phyloP scores from a whole-genome alignment of 2,888 invertebrate genomes.

The Hypsopygia costalis region DNA sequence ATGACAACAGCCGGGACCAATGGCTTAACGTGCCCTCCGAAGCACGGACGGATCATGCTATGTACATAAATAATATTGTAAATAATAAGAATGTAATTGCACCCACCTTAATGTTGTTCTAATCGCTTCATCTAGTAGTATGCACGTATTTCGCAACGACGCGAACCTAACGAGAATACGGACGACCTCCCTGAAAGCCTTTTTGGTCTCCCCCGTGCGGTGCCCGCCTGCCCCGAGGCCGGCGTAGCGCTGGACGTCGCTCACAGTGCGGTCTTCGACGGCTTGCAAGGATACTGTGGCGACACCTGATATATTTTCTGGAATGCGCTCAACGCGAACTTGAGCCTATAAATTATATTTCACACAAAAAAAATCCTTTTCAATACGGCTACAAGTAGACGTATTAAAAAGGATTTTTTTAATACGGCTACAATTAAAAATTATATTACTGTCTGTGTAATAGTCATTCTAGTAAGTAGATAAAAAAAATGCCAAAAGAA shows the following conservation, averaged over 20 bases:
- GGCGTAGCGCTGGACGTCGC: constrained; percentile 55
- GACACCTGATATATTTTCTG: constrained; percentile 69
- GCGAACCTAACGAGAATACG: constrained; percentile 72
- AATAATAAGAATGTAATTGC: no score
- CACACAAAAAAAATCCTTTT: no score
- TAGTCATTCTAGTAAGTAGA: no score
- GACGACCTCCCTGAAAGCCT: constrained; percentile 59
- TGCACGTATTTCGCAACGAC: constrained; percentile 64
- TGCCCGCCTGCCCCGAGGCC: constrained; percentile 68
- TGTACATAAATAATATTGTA: no score
- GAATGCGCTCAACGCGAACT: constrained; percentile 56
- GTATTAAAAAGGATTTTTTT: no score
- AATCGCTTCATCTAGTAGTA: constrained; percentile 56
- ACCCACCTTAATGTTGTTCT: constrained; percentile 58
- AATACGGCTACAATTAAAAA: no score
- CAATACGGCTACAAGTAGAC: no score
- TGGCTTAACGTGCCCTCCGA: no score
- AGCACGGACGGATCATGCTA: no score
- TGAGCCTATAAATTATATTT: constrained; percentile 52
- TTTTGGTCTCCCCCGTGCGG: constrained; percentile 63
- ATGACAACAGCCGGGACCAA: no score
- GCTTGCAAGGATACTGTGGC: constrained; percentile 55
- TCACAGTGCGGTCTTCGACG: constrained; percentile 51
- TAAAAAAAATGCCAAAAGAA: no score
- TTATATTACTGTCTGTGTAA: no score